Conservation (phyloP, 2,888 invertebrate genomes). For the Pyrochroa serraticornis region DNA sequence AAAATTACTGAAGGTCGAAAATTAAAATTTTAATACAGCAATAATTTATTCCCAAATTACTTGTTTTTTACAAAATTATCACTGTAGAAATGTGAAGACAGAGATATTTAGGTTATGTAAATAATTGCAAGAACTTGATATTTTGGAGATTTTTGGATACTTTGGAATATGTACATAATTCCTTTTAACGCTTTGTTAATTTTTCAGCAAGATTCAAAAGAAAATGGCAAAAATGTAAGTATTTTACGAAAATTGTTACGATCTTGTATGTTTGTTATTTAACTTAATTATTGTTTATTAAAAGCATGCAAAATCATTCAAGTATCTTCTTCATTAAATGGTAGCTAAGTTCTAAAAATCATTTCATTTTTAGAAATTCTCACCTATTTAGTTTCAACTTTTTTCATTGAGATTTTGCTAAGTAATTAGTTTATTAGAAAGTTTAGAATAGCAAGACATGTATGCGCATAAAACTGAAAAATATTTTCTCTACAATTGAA, state of each 20-base stretch:
- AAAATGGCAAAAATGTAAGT: neutral
- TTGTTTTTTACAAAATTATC: no score
- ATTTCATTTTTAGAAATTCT: neutral
- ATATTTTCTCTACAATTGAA: no score
- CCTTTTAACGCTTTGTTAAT: no score
- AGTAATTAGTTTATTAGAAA: neutral
- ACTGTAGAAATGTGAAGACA: no score
- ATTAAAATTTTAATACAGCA: no score
- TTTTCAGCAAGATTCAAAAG: neutral
- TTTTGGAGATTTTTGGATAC: no score
- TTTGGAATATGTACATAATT: no score
- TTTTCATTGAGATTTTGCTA: no score
- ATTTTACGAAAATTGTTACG: neutral
- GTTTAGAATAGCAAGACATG: neutral
- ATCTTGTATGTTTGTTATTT: neutral
- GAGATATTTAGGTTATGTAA: no score
- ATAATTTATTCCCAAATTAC: no score
- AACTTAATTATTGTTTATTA: neutral
- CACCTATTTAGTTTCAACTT: neutral
- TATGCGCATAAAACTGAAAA: neutral
- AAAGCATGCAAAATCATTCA: neutral
- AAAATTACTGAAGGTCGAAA: no score
- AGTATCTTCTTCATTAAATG: neutral
- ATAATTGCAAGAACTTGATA: no score
- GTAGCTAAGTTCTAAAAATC: neutral